Evolutionary conservation across 2,797 vertebrate genomes (phyloP).

Genomic region (Mycteria americana): DNA sequence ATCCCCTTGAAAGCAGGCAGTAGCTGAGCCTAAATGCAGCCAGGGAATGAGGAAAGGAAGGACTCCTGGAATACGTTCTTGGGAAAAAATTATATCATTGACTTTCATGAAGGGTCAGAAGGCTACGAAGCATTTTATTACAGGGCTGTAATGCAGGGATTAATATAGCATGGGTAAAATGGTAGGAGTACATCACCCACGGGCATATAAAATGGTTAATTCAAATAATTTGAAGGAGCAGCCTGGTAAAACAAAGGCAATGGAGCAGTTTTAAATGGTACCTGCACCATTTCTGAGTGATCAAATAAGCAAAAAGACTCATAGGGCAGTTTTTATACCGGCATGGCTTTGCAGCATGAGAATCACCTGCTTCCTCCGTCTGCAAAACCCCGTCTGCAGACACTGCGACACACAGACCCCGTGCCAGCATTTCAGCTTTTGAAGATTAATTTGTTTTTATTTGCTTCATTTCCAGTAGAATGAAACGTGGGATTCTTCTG

Average conservation of each 20-base stretch:
- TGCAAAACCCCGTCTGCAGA: background rate
- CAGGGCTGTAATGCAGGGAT: background rate
- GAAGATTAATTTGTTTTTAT: constrained; percentile 8
- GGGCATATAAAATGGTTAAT: background rate
- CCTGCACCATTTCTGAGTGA: background rate
- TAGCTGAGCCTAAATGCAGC: background rate
- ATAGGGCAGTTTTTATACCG: background rate
- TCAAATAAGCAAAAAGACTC: background rate
- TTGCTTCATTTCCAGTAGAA: constrained; percentile 40
- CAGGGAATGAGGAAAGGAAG: background rate
- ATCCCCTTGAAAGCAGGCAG: background rate
- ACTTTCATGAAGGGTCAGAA: background rate
- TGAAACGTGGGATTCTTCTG: background rate
- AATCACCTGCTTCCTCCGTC: background rate
- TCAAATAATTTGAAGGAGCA: background rate
- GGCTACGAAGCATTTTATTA: background rate
- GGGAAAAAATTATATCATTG: background rate
- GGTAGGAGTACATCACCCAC: background rate
- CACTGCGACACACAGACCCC: rapidly evolving
- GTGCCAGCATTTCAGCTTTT: background rate
- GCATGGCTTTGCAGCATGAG: background rate
- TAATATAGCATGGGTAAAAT: background rate
- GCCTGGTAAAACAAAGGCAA: background rate
- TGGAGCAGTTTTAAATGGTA: background rate
- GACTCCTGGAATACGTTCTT: background rate